Conservation (phyloP, 2,888 invertebrate species). For the Chromoteleia sp. region DNA sequence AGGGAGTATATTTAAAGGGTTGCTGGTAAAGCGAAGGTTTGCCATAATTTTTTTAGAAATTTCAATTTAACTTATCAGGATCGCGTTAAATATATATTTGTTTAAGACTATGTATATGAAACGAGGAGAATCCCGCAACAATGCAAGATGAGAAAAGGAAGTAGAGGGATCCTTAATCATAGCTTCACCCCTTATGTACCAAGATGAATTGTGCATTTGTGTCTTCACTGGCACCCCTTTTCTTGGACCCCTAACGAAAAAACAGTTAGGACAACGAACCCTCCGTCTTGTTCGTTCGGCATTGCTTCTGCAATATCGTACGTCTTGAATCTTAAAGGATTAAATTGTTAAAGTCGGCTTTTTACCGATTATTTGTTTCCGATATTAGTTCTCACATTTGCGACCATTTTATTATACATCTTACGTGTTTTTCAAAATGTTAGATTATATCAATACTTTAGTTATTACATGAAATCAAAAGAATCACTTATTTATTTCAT, state of each 20-base stretch:
- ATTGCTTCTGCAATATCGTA: constrained; percentile 19
- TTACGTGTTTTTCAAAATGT: too few species aligned
- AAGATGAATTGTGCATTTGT: constrained; percentile 77
- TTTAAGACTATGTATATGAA: constrained; percentile 20
- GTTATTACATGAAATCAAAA: too few species aligned
- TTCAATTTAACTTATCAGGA: neutral
- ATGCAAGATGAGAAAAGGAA: constrained; percentile 50
- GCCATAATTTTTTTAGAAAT: too few species aligned
- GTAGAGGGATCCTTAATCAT: constrained; percentile 78
- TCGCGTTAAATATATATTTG: constrained; percentile 4
- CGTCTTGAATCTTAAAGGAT: constrained; percentile 21
- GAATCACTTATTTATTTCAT: too few species aligned
- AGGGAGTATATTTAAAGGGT: too few species aligned
- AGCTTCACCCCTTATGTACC: constrained; percentile 64
- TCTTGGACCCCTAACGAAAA: constrained; percentile 67
- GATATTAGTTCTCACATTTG: neutral
- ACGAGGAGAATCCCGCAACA: constrained; percentile 6
- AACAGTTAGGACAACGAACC: constrained; percentile 70
- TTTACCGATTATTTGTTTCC: constrained; percentile 10
- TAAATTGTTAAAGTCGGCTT: constrained; percentile 28
- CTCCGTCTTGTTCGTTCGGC: constrained; percentile 21
- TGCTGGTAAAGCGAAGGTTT: too few species aligned
- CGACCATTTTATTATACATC: neutral
- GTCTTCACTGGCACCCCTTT: constrained; percentile 74
- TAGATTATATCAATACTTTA: too few species aligned